Evolutionary conservation across 2,888 invertebrate genomes (phyloP).

Genomic region (Phaedon cochleariae): DNA sequence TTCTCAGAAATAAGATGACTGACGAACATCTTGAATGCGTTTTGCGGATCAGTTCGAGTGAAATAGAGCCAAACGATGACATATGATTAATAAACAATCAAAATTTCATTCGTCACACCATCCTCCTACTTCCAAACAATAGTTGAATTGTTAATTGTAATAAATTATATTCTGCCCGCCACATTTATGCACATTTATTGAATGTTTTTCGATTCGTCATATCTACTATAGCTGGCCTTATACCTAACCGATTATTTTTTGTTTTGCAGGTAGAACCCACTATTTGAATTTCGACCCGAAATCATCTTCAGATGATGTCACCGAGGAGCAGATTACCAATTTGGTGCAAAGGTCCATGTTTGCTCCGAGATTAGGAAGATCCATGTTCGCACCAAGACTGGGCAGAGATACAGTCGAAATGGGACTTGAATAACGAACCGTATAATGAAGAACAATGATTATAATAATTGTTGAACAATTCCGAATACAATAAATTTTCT

Average conservation of each 20-base stretch:
- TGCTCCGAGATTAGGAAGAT: slow-evolving; percentile 64
- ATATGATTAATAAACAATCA: too few relatives aligned
- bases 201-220: too few relatives aligned
- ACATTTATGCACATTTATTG: too few relatives aligned
- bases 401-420: slow-evolving; percentile 41
- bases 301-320: slow-evolving; percentile 1
- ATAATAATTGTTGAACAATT: not conserved
- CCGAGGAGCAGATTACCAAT: slow-evolving; percentile 26
- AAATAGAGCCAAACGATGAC: too few relatives aligned
- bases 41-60: too few relatives aligned
- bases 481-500: not conserved
- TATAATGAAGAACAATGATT: not conserved
- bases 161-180: too few relatives aligned
- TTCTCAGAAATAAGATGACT: too few relatives aligned
- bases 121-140: too few relatives aligned
- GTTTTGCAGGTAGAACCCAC: slow-evolving; percentile 40
- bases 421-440: not conserved
- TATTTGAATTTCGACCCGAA: slow-evolving; percentile 56
- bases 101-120: too few relatives aligned
- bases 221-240: not conserved
- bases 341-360: slow-evolving; percentile 34
- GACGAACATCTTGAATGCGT: too few relatives aligned
- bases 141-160: too few relatives aligned
- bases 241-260: not conserved
- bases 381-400: slow-evolving; percentile 63